phyloP scores from a whole-genome alignment of 2,888 invertebrate species.

The Metopia argyrocephala region DNA sequence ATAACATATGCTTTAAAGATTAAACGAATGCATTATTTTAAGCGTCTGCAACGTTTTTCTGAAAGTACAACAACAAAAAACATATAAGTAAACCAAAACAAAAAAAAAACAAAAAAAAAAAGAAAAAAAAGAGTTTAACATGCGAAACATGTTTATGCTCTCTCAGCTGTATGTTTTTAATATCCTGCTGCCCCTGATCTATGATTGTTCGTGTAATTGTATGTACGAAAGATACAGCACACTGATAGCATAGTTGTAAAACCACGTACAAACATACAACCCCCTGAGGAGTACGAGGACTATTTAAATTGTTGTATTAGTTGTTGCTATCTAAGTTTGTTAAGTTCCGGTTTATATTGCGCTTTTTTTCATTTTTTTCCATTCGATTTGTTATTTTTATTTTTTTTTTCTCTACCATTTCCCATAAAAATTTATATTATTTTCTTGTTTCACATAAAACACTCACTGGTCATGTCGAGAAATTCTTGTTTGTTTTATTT shows the following conservation, averaged over 20 bases:
- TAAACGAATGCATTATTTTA: background rate
- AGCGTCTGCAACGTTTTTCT: background rate
- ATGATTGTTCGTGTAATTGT: background rate
- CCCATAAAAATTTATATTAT: conserved; percentile 6
- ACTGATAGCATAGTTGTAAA: conserved; percentile 27
- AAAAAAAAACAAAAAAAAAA: conserved; percentile 11
- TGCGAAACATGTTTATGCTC: conserved; percentile 45
- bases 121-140: conserved; percentile 25
- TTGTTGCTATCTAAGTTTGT: conserved; percentile 43
- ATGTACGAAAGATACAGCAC: conserved; percentile 5
- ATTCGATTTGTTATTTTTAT: no score
- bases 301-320: conserved; percentile 8
- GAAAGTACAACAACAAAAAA: conserved; percentile 1
- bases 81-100: conserved; percentile 24
- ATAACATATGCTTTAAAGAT: no score
- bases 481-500: background rate
- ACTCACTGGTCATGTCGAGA: conserved; percentile 44
- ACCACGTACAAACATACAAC: background rate
- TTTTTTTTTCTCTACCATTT: background rate
- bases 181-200: conserved; percentile 39
- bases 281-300: conserved; percentile 24
- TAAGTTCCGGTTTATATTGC: conserved; percentile 54
- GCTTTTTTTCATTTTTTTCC: conserved; percentile 50
- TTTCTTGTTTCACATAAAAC: conserved; percentile 20
- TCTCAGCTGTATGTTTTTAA: conserved; percentile 43